These are phyloP conservation scores for Cichladusa arquata DNA, from an alignment of 2,113 vertebrate species.

Conservation along the genomic window DNA sequence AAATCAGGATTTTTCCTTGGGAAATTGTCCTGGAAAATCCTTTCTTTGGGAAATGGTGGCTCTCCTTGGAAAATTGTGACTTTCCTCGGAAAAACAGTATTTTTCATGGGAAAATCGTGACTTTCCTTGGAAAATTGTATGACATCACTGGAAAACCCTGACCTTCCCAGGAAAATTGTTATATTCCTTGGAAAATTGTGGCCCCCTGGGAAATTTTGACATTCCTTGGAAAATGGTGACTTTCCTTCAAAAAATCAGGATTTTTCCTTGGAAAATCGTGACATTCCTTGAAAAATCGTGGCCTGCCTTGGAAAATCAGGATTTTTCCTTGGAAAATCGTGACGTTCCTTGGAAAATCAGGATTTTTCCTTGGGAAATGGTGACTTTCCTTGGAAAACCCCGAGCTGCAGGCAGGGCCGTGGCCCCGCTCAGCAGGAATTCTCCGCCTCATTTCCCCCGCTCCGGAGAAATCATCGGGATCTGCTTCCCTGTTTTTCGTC, in stretches of 20 bases:
- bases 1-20: not conserved
- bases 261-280: not conserved
- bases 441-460: not conserved
- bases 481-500: slow-evolving; percentile 44
- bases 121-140: too few relatives aligned
- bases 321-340: not conserved
- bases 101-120: too few relatives aligned
- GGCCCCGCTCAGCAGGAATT: not conserved
- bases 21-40: not conserved
- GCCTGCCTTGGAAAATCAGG: not conserved
- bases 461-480: not conserved
- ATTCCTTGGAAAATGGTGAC: not conserved
- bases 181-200: not conserved
- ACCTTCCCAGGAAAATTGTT: too few relatives aligned
- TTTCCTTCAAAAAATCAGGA: not conserved
- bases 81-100: not conserved
- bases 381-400: not conserved
- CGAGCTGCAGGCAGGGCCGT: not conserved
- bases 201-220: not conserved
- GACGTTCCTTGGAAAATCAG: not conserved
- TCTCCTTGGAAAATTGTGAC: too few relatives aligned
- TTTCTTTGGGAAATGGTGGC: accelerated
- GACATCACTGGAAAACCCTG: too few relatives aligned
- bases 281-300: not conserved
- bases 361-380: not conserved